Evolutionary conservation across 2,113 vertebrate genomes (phyloP).

Genomic region (Coryphaenoides rupestris): DNA sequence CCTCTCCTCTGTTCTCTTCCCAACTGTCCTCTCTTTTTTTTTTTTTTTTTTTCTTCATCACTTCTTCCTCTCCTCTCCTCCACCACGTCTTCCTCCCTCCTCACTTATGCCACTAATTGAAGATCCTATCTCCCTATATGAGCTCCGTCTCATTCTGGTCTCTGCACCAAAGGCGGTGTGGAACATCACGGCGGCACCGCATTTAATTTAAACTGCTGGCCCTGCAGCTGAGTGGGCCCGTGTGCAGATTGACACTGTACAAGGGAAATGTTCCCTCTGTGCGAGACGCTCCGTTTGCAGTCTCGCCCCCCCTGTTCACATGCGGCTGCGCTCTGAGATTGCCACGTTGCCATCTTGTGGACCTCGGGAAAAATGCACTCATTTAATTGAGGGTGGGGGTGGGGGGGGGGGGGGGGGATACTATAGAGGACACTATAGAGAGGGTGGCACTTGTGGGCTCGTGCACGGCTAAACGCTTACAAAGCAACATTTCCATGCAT

Average conservation of each 20-base stretch:
- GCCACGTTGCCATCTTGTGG: slow-evolving; percentile 75
- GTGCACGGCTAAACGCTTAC: background rate
- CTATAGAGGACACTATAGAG: background rate
- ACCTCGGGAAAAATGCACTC: slow-evolving; percentile 40
- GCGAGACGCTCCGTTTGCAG: slow-evolving; percentile 4
- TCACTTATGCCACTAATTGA: slow-evolving; percentile 12
- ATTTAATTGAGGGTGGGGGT: background rate
- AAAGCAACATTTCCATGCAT: background rate
- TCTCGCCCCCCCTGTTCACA: slow-evolving; percentile 24
- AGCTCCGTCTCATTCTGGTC: slow-evolving; percentile 9
- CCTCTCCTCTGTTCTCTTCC: background rate
- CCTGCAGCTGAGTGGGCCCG: slow-evolving; percentile 56
- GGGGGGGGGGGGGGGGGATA: no score
- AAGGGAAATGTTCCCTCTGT: slow-evolving; percentile 42
- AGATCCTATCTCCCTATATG: slow-evolving; percentile 31
- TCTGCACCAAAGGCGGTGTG: slow-evolving; percentile 22
- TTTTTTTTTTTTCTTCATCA: background rate
- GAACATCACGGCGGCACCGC: slow-evolving; percentile 17
- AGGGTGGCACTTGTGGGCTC: background rate
- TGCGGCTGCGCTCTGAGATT: slow-evolving; percentile 40
- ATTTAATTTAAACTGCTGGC: slow-evolving; percentile 51
- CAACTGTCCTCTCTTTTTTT: background rate
- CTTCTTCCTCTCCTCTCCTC: slow-evolving; percentile 5
- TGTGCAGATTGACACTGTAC: slow-evolving; percentile 45
- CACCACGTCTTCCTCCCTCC: background rate